Conservation (phyloP, 1,140 invertebrate genomes). For the Capitella teleta region DNA sequence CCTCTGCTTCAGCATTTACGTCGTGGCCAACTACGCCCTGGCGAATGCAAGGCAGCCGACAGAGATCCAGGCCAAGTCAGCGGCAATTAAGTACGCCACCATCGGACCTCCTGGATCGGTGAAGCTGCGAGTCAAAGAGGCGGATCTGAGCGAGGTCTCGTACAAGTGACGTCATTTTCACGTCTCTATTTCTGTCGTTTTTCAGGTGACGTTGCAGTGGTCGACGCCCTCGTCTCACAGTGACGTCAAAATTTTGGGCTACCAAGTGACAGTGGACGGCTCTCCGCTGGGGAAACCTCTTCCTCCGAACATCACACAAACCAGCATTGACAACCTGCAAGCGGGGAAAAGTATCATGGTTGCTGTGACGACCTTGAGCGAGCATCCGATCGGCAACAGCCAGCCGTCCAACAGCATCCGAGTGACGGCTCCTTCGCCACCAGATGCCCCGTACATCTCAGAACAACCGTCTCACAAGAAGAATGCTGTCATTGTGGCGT, state of each 20-base stretch:
- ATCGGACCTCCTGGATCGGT: conserved; percentile 32
- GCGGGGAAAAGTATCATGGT: conserved; percentile 30
- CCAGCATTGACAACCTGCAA: conserved; percentile 8
- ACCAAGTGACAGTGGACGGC: conserved; percentile 6
- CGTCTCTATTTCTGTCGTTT: no score
- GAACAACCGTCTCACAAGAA: conserved; percentile 36
- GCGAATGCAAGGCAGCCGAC: conserved; percentile 24
- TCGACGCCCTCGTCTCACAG: not conserved
- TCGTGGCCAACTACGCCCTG: conserved; percentile 35
- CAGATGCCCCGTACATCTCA: conserved; percentile 23
- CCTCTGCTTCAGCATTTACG: conserved; percentile 27
- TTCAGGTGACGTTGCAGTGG: conserved; percentile 6
- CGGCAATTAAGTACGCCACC: conserved; percentile 35
- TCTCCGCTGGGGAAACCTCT: conserved; percentile 5
- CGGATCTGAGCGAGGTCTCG: conserved; percentile 30
- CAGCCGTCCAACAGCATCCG: conserved; percentile 19
- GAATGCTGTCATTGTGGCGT: conserved; percentile 34
- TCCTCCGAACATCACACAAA: not conserved
- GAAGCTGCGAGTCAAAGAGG: conserved; percentile 21
- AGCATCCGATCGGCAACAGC: conserved; percentile 29
- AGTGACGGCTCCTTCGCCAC: conserved; percentile 32
- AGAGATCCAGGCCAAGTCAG: conserved; percentile 36
- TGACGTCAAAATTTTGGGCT: conserved; percentile 4
- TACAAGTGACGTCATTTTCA: no score
- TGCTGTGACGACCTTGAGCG: conserved; percentile 27